These are phyloP conservation scores for Salvelinus sp. DNA, from an alignment of 2,113 vertebrate species.

Conservation along the genomic window DNA sequence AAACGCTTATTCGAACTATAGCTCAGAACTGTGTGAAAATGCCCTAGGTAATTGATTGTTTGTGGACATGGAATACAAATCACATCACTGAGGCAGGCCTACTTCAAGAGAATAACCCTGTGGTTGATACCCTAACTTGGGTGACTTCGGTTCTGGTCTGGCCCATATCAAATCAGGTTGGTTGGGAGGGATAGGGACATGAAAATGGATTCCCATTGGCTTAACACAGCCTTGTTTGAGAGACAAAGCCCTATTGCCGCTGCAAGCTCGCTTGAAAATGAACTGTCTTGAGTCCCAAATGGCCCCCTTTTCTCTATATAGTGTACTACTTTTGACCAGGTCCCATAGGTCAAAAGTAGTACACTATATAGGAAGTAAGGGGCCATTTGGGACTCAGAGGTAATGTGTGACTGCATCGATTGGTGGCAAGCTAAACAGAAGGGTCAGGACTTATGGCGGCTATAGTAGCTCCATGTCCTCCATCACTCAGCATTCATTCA, in stretches of 20 bases:
- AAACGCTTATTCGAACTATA: too few species aligned
- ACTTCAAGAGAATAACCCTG: too few species aligned
- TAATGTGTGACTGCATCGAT: constrained; percentile 6
- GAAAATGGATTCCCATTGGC: constrained; percentile 10
- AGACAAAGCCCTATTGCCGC: constrained; percentile 18
- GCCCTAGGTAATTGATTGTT: too few species aligned
- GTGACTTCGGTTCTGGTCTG: too few species aligned
- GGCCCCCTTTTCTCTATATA: too few species aligned
- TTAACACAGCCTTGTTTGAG: constrained; percentile 34
- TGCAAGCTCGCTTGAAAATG: neutral
- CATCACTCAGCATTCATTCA: constrained; percentile 35
- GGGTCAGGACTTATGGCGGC: constrained; percentile 30
- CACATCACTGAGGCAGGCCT: too few species aligned
- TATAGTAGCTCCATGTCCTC: constrained; percentile 26
- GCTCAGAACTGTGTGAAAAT: too few species aligned
- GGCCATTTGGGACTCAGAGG: neutral
- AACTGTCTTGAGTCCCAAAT: too few species aligned
- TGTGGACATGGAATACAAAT: too few species aligned
- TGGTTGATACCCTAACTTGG: neutral
- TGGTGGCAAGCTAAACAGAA: constrained; percentile 16
- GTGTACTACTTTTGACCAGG: too few species aligned
- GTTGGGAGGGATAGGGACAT: neutral
- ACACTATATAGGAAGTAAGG: neutral
- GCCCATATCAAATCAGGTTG: neutral
- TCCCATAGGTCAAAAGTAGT: too few species aligned